Evolutionary conservation across 23 tunicate genomes (phyloP).

Genomic region (Botrylloides violaceus): DNA sequence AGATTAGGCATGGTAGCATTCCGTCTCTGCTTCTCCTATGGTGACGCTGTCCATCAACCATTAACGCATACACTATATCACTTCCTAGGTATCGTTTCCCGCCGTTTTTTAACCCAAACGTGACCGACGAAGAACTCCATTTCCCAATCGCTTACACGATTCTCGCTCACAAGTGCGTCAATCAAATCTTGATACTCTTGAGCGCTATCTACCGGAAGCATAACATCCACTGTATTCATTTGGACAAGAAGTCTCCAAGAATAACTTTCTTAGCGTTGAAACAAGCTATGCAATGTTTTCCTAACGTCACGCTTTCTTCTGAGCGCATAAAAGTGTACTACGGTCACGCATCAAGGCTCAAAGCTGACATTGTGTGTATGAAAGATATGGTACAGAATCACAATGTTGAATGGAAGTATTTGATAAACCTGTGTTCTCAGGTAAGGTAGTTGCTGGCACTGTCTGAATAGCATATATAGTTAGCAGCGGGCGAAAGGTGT

Average conservation of each 20-base stretch:
- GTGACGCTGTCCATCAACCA: no score
- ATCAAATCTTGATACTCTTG: constrained; percentile 49
- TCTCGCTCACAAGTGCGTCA: constrained; percentile 25
- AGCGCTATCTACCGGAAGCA: constrained; percentile 56
- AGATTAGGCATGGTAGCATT: no score
- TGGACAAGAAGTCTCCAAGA: constrained; percentile 27
- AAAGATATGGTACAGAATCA: constrained; percentile 31
- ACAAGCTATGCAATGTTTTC: constrained; percentile 32
- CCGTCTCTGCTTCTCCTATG: no score
- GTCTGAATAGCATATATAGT: no score
- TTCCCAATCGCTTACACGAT: constrained; percentile 63
- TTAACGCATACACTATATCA: not conserved
- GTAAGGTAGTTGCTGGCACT: no score
- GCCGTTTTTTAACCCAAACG: not conserved
- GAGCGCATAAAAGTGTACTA: constrained; percentile 31
- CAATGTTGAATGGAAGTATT: constrained; percentile 40
- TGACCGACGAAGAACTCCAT: constrained; percentile 18
- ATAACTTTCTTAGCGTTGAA: constrained; percentile 4
- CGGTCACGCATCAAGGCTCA: constrained; percentile 39
- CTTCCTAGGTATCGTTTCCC: constrained; percentile 19
- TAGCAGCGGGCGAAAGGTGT: no score
- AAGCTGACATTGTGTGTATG: constrained; percentile 77
- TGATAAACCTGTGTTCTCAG: constrained; percentile 77
- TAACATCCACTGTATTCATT: constrained; percentile 60
- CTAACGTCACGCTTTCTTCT: constrained; percentile 46